Percentiles rank a stretch among this genome's conserved stretches.
These are phyloP conservation scores for Microtus pennsylvanicus DNA, from an alignment of 2,113 vertebrate genomes.

Conservation along the genomic window DNA sequence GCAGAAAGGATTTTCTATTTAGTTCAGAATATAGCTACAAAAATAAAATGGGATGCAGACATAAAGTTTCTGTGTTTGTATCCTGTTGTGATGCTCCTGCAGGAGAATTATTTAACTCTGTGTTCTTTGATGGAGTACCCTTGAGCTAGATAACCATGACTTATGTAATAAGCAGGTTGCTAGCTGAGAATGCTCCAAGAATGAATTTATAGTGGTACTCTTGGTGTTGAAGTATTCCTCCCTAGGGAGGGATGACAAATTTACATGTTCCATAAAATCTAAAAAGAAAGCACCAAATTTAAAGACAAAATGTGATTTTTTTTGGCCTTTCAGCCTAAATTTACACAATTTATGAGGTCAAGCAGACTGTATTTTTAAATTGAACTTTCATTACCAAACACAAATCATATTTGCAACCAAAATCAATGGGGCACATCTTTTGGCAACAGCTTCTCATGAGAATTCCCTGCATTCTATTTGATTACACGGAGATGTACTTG, in stretches of 20 bases:
- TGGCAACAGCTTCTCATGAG: constrained; percentile 22
- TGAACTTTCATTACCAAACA: constrained; percentile 53
- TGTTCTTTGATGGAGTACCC: constrained; percentile 72
- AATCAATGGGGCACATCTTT: constrained; percentile 57
- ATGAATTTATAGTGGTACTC: constrained; percentile 75
- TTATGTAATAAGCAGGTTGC: constrained; percentile 74
- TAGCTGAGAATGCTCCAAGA: constrained; percentile 80
- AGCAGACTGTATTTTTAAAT: constrained; percentile 62
- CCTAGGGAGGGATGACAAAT: constrained; percentile 74
- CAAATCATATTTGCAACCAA: constrained; percentile 50
- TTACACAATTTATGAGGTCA: constrained; percentile 62
- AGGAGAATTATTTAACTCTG: constrained; percentile 81
- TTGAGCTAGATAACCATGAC: constrained; percentile 69
- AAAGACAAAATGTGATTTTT: constrained; percentile 72
- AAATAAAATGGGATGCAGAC: constrained; percentile 77
- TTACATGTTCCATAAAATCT: constrained; percentile 78
- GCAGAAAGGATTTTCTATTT: constrained; percentile 82
- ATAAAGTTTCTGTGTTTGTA: constrained; percentile 81
- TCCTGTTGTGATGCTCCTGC: constrained; percentile 69
- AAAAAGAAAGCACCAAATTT: constrained; percentile 15
- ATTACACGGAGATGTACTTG: not conserved
- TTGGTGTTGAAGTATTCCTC: constrained; percentile 66
- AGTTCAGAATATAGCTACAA: constrained; percentile 77
- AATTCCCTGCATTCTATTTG: constrained; percentile 5
- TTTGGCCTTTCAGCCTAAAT: not conserved